These are phyloP conservation scores for Potamarius usumacintae DNA, from an alignment of 2,113 vertebrate species.

Conservation along the genomic window DNA sequence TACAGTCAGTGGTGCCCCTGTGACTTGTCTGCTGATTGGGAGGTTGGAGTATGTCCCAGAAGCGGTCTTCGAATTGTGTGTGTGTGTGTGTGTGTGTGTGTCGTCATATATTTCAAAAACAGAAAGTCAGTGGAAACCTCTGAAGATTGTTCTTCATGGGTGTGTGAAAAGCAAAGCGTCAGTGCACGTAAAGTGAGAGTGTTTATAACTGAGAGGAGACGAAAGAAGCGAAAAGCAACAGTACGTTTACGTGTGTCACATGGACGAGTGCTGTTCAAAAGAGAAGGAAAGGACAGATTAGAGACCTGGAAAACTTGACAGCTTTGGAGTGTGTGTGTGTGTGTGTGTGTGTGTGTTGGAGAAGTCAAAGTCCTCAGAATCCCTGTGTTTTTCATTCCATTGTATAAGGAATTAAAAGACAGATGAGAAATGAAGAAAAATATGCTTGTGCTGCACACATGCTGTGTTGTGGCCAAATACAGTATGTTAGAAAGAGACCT, in stretches of 20 bases:
- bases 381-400: not conserved
- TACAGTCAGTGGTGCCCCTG: not conserved
- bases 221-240: not conserved
- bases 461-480: not conserved
- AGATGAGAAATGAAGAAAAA: not conserved
- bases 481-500: not conserved
- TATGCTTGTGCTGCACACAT: not conserved
- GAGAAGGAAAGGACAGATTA: slow-evolving; percentile 2
- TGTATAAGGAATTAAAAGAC: not conserved
- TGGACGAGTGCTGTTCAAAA: not conserved
- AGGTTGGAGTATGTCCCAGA: not conserved
- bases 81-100: not conserved
- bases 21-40: not conserved
- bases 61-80: not conserved
- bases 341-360: not conserved
- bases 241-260: not conserved
- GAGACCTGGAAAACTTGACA: slow-evolving; percentile 20
- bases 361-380: not conserved
- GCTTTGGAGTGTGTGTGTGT: slow-evolving; percentile 14
- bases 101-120: not conserved
- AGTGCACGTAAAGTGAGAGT: not conserved
- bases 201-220: not conserved
- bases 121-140: not conserved
- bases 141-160: not conserved
- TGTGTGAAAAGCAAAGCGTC: not conserved